Conservation (phyloP, 2,888 invertebrate species). For the Agelastica alni region DNA sequence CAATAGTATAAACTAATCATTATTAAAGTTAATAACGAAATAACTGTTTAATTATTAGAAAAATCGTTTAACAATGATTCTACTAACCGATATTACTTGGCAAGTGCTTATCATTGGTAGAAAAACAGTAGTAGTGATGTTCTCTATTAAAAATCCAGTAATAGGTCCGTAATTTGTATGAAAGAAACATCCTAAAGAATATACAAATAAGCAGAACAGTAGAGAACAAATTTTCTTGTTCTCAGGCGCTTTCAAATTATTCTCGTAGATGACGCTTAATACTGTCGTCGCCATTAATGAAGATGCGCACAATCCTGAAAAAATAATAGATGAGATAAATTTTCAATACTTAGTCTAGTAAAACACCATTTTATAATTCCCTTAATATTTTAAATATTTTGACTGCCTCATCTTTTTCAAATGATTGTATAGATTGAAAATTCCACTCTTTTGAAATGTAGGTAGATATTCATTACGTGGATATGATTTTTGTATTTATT, state of each 20-base stretch:
- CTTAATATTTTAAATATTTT: too few relatives aligned
- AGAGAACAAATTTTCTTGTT: constrained; percentile 13
- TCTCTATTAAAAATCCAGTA: constrained; percentile 8
- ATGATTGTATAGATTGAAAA: too few relatives aligned
- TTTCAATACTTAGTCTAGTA: too few relatives aligned
- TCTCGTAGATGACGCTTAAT: constrained; percentile 23
- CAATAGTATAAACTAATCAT: too few relatives aligned
- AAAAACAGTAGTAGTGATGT: constrained; percentile 13
- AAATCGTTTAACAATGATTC: too few relatives aligned
- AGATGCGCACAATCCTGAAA: constrained; percentile 26
- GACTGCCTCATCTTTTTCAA: too few relatives aligned
- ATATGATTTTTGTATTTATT: too few relatives aligned
- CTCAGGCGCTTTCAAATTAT: constrained; percentile 5
- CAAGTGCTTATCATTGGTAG: constrained; percentile 22
- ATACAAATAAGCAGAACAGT: constrained; percentile 10
- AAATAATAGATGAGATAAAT: background rate
- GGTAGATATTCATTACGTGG: too few relatives aligned
- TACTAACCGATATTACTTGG: constrained; percentile 21
- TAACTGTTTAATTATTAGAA: too few relatives aligned
- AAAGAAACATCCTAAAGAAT: constrained; percentile 16
- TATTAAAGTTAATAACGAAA: too few relatives aligned
- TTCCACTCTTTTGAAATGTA: too few relatives aligned
- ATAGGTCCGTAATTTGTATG: constrained; percentile 22
- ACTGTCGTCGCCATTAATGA: constrained; percentile 23
- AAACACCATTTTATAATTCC: too few relatives aligned